Base-by-base conservation (phyloP, 2,113 vertebrate species). In the Pelecanoides urinatrix region DNA sequence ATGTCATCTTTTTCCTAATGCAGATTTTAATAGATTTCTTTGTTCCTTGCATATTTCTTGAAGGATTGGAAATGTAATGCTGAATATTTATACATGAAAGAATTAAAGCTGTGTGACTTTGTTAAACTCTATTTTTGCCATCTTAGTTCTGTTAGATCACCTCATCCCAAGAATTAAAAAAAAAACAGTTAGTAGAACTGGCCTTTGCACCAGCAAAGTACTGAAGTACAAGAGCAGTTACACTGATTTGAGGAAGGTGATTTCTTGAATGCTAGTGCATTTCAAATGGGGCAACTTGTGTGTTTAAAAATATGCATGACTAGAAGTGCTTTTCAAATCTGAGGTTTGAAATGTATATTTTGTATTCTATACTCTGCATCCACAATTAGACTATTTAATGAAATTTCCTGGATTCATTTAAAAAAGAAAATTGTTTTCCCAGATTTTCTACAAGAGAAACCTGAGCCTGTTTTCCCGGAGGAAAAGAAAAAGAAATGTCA, bases 401-500 rank as follows among this genome's bases (percentile, higher is more conserved):
- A 92, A 62, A 52, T 86, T 94, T 96, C 70, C 79, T 90, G 74
- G 36, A 91, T 94, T 91, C 4, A 15, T 83, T 84, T 88, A 18
- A 68, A 82, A 88, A 91, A 47, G 10, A n/a, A 42, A 59, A 65
- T 56, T 93, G 32, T 45, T 87, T 73, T 91, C 82, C 90, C 66
- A 94, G 80, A n/a, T 81, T 95, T 94, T 73, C 76, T 92, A 63
- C 44, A 80, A 80, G 50, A 91, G 86, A 94, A 95, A 94, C 72
- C 73, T 91, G 71, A 97, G 67, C 50, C 67, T 92, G 38, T 82
- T 96, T 94, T 91, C 75, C 52, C 7, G 6, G 76, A 92, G 62
- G 61, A 56, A 55, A 61, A 80, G 2, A 29, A 36, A 63, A 49
- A 45, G 1, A 16, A 56, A 4, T 30, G 27, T 79, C 67, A 92